phyloP scores from a whole-genome alignment of 2,113 vertebrate genomes.

The Eonycteris spelaea region DNA sequence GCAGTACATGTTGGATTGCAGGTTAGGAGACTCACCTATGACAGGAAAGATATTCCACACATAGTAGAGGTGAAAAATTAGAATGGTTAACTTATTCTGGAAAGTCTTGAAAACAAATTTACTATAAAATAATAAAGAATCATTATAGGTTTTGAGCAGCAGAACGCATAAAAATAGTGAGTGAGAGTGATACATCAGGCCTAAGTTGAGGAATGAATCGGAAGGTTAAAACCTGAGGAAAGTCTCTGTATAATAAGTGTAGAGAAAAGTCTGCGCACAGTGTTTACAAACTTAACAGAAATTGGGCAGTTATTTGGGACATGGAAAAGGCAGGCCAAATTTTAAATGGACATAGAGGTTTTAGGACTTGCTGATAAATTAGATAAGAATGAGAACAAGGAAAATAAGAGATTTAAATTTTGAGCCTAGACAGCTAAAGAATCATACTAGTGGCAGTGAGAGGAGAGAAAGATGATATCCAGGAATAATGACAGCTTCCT shows the following conservation, averaged over 20 bases:
- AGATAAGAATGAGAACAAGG: background rate
- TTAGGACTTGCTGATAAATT: background rate
- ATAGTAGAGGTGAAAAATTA: background rate
- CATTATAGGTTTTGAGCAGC: background rate
- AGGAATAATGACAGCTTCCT: background rate
- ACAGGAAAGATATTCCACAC: background rate
- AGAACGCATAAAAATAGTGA: background rate
- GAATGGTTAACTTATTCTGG: background rate
- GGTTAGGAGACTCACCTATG: background rate
- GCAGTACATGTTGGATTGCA: rapidly evolving
- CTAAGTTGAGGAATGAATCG: background rate
- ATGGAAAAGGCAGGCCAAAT: background rate
- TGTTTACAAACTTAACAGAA: background rate
- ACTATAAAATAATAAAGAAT: background rate
- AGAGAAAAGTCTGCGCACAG: background rate
- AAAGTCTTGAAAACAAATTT: background rate
- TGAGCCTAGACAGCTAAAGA: background rate
- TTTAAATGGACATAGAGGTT: background rate
- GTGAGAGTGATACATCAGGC: background rate
- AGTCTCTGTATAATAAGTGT: background rate
- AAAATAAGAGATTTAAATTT: background rate
- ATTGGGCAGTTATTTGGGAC: background rate
- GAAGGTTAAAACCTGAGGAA: background rate
- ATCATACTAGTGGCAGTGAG: background rate
- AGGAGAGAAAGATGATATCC: rapidly evolving